Evolutionary conservation across 2,797 vertebrate genomes (phyloP), one percentile per base, ranked within the genome.

Genomic region (Rhincodon typus): DNA sequence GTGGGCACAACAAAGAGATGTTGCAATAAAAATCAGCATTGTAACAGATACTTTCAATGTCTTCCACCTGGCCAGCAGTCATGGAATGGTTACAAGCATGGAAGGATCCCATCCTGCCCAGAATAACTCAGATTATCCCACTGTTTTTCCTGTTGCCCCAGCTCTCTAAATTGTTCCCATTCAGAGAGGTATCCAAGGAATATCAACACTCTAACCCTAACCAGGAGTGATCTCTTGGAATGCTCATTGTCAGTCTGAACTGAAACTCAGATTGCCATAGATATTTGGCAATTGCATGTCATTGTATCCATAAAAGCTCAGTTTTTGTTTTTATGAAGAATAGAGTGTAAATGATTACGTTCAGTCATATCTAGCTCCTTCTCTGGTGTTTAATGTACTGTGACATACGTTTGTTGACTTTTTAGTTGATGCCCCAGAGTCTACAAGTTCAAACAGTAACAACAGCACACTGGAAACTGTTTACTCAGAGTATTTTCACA

Each of bases 401-500:
- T 30, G 62, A 38, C 46, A 84, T 84, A 46, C 7, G 38, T 93
- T 1, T 38, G 90, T 42, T 93, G 90, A 93, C 38, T 69, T 57
- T 90, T 93, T 93, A 69, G 25, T 25, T 66, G 53, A 91, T 93
- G 62, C 66, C 90, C 90, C 69, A 8, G 66, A 93, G 90, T 69
- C 38, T 62, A 93, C 62, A 93, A 69, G 90, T 93, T 93, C 90
- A 93, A 93, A 69, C 7, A 90, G 8, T 27, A 93, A 93, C 62
- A 93, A 93, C 67, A 69, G 90, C 90, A 93, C 38, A 38, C n/a
- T 66, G 66, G n/a, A 69, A 93, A 21, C 66, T 93, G 66, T 93
- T 93, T 93, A 93, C 90, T 93, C 90, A 93, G 66, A 93, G 90
- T 93, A 93, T 93, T 93, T 93, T 93, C 66, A 93, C 90, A 93